Evolutionary conservation across 1,140 invertebrate genomes (phyloP).

Genomic region (Rhysida immarginata): DNA sequence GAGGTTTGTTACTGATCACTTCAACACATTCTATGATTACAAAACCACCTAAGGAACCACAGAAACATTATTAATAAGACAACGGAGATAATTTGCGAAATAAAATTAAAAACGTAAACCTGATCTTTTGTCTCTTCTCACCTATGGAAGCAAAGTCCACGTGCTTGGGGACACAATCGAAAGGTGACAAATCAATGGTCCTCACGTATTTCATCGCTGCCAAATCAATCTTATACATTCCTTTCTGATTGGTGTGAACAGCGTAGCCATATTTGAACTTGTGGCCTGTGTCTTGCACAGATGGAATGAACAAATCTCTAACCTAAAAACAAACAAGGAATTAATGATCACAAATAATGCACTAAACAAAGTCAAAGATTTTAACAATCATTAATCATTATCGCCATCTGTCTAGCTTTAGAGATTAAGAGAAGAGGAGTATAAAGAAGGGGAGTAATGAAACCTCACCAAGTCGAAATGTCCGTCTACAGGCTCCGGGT

Average conservation of each 20-base stretch:
- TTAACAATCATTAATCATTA: background rate
- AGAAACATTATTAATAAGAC: background rate
- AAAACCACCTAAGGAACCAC: constrained; percentile 43
- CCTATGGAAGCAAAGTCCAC: constrained; percentile 57
- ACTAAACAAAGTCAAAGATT: no score
- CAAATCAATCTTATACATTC: constrained; percentile 59
- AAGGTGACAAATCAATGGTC: constrained; percentile 52
- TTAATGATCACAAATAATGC: no score
- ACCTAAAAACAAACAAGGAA: constrained; percentile 24
- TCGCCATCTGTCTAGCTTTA: background rate
- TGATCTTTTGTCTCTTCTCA: constrained; percentile 33
- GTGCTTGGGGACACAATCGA: constrained; percentile 55
- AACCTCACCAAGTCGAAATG: constrained; percentile 59
- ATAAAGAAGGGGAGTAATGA: no score
- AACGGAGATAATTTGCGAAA: background rate
- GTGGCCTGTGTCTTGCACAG: constrained; percentile 41
- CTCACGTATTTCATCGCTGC: constrained; percentile 56
- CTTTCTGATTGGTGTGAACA: constrained; percentile 53
- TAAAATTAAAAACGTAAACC: no score
- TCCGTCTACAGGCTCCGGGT: constrained; percentile 61
- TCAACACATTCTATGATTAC: constrained; percentile 55
- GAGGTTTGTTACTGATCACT: constrained; percentile 41
- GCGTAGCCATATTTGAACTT: constrained; percentile 61
- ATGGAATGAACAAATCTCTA: constrained; percentile 48
- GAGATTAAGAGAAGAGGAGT: background rate